Base-by-base conservation (phyloP, 2,113 vertebrate genomes). In the Rhinolophus sinicus region DNA sequence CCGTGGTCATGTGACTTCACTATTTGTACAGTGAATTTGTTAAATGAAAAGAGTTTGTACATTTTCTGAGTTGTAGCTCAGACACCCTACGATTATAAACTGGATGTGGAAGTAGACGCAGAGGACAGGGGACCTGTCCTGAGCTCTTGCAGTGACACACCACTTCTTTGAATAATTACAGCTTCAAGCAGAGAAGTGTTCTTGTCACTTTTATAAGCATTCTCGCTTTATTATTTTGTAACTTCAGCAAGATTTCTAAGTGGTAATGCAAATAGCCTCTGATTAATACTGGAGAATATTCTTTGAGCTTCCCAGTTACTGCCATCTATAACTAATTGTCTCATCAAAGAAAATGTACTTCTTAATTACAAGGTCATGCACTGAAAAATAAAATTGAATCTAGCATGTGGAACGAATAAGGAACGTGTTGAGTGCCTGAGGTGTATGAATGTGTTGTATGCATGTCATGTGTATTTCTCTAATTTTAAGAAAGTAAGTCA, bases 181-280 rank as follows among this genome's bases (percentile, higher is more conserved):
- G 86, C 67, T 94, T 73, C 44, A 69, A 88, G 93, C 80, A 95
- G 5, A 94, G 70, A 96, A 92, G 67, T 95, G 28, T 77, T 70
- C 70, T 89, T 75, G 47, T 83, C 38, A 95, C 67, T 90, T 97
- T 96, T 87, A 78, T 90, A 86, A 88, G 93, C 86, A 94, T 97
- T 94, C 93, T 86, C 84, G 60, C 58, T 97, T 97, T 97, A 94
- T 72, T 96, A 90, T 96, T 96, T 93, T 94, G 97, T 96, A 97
- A 96, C 90, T 89, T 87, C 89, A 96, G 89, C 58, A 77, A 92
- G 95, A 95, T 96, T 92, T 93, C 76, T 93, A 83, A 94, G 80
- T 73, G 60, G 87, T 75, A 75, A 97, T 87, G 92, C 64, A 97
- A 93, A 96, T 96, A 35, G 87, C 44, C 81, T 96, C 91, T 75